phyloP scores from a whole-genome alignment of 2,888 invertebrate genomes.

The Panzeria rudis region DNA sequence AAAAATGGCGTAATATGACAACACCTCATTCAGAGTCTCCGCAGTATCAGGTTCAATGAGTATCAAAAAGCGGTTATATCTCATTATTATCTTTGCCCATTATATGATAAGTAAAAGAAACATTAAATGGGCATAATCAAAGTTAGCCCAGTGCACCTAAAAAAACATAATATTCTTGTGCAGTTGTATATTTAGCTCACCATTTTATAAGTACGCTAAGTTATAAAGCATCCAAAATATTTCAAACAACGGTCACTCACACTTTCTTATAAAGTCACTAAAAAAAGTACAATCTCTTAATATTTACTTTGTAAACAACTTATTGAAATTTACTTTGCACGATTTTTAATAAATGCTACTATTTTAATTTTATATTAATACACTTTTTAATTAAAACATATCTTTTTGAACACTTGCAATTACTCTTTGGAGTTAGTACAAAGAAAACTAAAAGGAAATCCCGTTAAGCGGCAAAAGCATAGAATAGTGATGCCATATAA shows the following conservation, averaged over 20 bases:
- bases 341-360: background rate
- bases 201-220: background rate
- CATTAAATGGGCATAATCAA: too few species aligned
- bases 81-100: too few species aligned
- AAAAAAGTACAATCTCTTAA: background rate
- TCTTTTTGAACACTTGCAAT: background rate
- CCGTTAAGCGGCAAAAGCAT: conserved; percentile 17
- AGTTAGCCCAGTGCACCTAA: too few species aligned
- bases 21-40: too few species aligned
- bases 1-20: too few species aligned
- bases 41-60: too few species aligned
- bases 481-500: background rate
- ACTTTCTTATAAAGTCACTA: background rate
- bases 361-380: background rate
- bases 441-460: background rate
- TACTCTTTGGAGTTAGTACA: background rate
- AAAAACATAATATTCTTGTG: too few species aligned
- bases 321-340: background rate
- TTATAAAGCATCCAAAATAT: background rate
- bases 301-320: background rate
- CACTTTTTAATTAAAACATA: background rate
- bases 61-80: too few species aligned
- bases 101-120: too few species aligned
- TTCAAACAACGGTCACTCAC: background rate
- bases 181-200: background rate